phyloP scores from a whole-genome alignment of 23 tunicate species.

The Trididemnum miniatum region DNA sequence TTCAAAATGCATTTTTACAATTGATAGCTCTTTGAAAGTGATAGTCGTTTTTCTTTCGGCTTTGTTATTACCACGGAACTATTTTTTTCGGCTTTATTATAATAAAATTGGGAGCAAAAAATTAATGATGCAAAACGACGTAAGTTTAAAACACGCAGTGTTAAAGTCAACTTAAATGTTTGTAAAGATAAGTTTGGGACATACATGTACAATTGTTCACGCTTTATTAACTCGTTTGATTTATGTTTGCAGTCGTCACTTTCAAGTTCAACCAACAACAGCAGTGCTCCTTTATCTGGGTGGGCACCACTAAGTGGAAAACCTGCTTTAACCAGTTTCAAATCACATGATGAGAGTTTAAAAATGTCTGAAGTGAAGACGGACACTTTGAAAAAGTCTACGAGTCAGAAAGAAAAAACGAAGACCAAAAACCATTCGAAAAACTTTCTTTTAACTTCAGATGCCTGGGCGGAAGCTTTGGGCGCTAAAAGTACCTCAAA shows the following conservation, averaged over 20 bases:
- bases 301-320: slow-evolving; percentile 86
- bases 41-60: too few species aligned
- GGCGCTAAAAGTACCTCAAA: slow-evolving; percentile 49
- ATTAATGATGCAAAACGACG: neutral
- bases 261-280: slow-evolving; percentile 16
- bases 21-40: too few species aligned
- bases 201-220: neutral
- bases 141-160: too few species aligned
- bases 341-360: neutral
- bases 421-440: slow-evolving; percentile 47
- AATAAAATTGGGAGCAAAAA: too few species aligned
- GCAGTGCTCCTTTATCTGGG: slow-evolving; percentile 62
- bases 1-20: too few species aligned
- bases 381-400: neutral
- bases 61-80: too few species aligned
- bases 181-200: too few species aligned
- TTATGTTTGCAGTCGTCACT: neutral
- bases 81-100: too few species aligned
- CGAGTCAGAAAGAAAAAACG: slow-evolving; percentile 38
- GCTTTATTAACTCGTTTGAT: neutral
- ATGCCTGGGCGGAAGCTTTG: slow-evolving; percentile 79
- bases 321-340: slow-evolving; percentile 7
- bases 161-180: too few species aligned
- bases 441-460: slow-evolving; percentile 34
- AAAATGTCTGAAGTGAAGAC: slow-evolving; percentile 20